Evolutionary conservation across 1,140 invertebrate genomes (phyloP).

Genomic region (Ips typographus): DNA sequence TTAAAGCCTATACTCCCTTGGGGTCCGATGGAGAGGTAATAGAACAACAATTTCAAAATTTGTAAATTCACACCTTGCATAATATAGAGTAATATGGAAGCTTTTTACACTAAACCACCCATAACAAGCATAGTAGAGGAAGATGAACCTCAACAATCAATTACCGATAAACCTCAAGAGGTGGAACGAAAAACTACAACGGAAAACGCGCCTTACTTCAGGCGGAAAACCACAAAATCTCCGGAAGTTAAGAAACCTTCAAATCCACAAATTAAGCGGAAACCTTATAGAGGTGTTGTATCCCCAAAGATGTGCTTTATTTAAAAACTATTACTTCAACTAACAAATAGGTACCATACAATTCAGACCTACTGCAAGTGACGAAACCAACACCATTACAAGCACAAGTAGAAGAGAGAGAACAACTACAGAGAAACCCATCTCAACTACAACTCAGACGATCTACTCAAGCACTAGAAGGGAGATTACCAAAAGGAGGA

Average conservation of each 20-base stretch:
- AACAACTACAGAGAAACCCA: constrained; percentile 18
- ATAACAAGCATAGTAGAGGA: constrained; percentile 54
- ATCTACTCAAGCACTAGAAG: constrained; percentile 12
- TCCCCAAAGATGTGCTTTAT: neutral
- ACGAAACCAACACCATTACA: neutral
- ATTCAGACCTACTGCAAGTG: constrained; percentile 10
- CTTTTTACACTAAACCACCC: constrained; percentile 59
- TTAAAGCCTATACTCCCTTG: constrained; percentile 56
- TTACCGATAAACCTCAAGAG: neutral
- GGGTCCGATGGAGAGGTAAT: constrained; percentile 37
- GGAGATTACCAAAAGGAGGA: constrained; percentile 24
- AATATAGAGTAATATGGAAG: constrained; percentile 51
- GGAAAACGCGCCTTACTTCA: constrained; percentile 4
- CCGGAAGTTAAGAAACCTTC: constrained; percentile 14
- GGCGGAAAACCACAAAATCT: constrained; percentile 21
- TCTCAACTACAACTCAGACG: constrained; percentile 5
- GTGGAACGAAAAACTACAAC: constrained; percentile 12
- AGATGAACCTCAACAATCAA: constrained; percentile 22
- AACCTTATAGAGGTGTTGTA: constrained; percentile 29
- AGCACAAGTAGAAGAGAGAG: constrained; percentile 5
- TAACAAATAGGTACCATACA: constrained; percentile 17
- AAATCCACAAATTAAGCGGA: constrained; percentile 5
- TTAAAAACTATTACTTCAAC: neutral
- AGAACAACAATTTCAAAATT: neutral
- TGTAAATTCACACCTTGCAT: neutral